A percentile compares a stretch with the other conserved stretches of the same genome.
phyloP scores from a whole-genome alignment of 2,113 vertebrate species.

The Trichomycterus rosablanca region DNA sequence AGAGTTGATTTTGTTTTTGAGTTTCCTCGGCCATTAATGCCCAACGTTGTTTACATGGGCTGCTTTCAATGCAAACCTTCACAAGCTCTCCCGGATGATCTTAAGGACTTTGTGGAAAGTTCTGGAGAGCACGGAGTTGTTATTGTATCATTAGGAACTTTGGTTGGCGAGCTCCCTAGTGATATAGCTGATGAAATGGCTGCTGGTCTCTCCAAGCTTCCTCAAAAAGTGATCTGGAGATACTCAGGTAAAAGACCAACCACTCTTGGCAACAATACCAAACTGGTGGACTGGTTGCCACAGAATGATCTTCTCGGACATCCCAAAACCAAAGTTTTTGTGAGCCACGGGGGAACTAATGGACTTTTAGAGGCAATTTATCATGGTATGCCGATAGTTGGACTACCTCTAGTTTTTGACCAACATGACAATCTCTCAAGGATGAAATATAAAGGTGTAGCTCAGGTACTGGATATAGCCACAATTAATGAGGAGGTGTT shows the following conservation, averaged over 20 bases:
- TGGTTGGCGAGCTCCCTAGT: conserved; percentile 49
- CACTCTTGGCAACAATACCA: conserved; percentile 62
- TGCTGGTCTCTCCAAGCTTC: conserved; percentile 56
- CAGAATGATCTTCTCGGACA: conserved; percentile 67
- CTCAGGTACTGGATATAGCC: conserved; percentile 43
- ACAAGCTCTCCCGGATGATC: conserved; percentile 55
- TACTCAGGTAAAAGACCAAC: conserved; percentile 48
- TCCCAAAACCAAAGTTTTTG: conserved; percentile 56
- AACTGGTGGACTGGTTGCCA: conserved; percentile 62
- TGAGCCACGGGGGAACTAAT: conserved; percentile 65
- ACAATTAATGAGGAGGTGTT: conserved; percentile 48
- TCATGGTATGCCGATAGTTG: conserved; percentile 58
- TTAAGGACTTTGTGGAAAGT: conserved; percentile 63
- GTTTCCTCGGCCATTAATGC: conserved; percentile 68
- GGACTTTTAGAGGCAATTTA: conserved; percentile 64
- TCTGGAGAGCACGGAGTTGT: conserved; percentile 65
- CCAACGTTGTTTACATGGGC: conserved; percentile 61
- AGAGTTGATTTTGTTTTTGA: conserved; percentile 70
- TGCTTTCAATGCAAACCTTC: conserved; percentile 68
- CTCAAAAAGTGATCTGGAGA: conserved; percentile 67
- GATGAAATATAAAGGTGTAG: conserved; percentile 54
- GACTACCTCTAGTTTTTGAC: conserved; percentile 61
- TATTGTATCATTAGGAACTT: conserved; percentile 63
- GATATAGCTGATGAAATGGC: conserved; percentile 54
- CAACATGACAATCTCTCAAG: conserved; percentile 59